These are phyloP conservation scores for Oreohelix idahoensis DNA, from an alignment of 1,140 invertebrate species.

Conservation along the genomic window DNA sequence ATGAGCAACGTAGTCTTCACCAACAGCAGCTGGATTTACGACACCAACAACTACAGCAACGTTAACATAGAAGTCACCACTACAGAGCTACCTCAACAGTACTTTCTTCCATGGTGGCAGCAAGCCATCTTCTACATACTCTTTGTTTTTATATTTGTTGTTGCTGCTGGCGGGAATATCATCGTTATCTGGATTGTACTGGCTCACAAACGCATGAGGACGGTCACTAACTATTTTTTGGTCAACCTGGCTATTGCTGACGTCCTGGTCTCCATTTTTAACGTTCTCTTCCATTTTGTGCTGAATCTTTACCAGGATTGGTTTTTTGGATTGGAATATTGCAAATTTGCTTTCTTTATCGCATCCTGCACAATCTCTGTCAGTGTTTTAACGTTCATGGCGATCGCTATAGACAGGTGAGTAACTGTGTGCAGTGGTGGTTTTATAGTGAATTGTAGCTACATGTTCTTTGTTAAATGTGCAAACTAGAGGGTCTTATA, in stretches of 20 bases:
- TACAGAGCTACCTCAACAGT: constrained; percentile 7
- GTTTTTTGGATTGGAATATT: constrained; percentile 89
- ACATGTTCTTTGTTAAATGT: no score
- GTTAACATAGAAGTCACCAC: constrained; percentile 16
- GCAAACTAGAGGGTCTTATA: no score
- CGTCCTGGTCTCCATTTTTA: constrained; percentile 90
- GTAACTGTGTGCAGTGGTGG: no score
- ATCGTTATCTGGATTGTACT: constrained; percentile 96
- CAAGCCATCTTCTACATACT: constrained; percentile 60
- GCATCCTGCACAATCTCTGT: constrained; percentile 89
- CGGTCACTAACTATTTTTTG: constrained; percentile 95
- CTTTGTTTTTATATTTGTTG: constrained; percentile 89
- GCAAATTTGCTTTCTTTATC: constrained; percentile 90
- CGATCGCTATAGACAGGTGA: constrained; percentile 96
- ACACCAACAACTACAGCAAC: neutral
- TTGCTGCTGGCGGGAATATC: constrained; percentile 92
- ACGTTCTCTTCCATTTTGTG: constrained; percentile 93
- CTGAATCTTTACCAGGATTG: constrained; percentile 87
- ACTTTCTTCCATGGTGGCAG: constrained; percentile 66
- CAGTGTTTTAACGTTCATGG: constrained; percentile 92
- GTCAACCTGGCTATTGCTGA: constrained; percentile 94
- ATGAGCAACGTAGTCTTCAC: neutral
- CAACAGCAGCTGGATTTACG: neutral
- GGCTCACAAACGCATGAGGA: constrained; percentile 89
- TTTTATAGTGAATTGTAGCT: no score